These are phyloP conservation scores for Frankliniella fusca DNA, from an alignment of 2,888 invertebrate genomes.

Conservation along the genomic window DNA sequence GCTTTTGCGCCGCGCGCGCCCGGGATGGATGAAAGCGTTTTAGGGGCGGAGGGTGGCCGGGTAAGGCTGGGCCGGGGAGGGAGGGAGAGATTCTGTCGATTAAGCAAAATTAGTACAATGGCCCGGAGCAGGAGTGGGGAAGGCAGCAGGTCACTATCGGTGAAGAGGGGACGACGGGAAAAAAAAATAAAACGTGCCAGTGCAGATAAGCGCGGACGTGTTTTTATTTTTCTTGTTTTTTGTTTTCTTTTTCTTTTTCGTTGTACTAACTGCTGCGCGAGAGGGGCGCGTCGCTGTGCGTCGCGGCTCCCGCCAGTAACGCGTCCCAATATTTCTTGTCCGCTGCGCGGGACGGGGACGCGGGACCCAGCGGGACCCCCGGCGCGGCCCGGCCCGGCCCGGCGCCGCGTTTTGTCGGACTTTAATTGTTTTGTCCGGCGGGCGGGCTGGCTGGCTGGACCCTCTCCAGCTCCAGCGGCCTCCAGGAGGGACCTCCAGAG, in stretches of 20 bases:
- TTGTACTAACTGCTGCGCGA: too few relatives aligned
- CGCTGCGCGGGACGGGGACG: neutral
- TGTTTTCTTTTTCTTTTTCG: too few relatives aligned
- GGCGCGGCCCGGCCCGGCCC: neutral
- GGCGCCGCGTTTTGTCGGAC: neutral
- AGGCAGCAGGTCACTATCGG: too few relatives aligned
- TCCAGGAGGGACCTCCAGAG: neutral
- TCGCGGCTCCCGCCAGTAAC: too few relatives aligned
- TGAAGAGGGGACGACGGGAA: too few relatives aligned
- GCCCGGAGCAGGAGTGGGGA: neutral
- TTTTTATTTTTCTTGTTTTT: too few relatives aligned
- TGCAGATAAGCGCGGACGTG: too few relatives aligned
- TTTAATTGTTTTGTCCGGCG: constrained; percentile 14
- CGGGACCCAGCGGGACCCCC: neutral
- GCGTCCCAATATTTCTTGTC: too few relatives aligned
- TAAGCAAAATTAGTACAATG: constrained; percentile 1
- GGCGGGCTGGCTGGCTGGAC: neutral
- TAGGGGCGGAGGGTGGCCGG: neutral
- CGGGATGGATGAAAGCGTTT: neutral
- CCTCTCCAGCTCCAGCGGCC: neutral
- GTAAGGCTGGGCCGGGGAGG: neutral
- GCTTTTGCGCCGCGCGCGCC: neutral
- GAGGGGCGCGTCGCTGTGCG: too few relatives aligned
- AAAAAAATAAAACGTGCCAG: too few relatives aligned
- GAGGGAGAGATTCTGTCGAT: neutral